Base-by-base conservation (phyloP, 2,888 invertebrate genomes). In the Nemoura dubitans region DNA sequence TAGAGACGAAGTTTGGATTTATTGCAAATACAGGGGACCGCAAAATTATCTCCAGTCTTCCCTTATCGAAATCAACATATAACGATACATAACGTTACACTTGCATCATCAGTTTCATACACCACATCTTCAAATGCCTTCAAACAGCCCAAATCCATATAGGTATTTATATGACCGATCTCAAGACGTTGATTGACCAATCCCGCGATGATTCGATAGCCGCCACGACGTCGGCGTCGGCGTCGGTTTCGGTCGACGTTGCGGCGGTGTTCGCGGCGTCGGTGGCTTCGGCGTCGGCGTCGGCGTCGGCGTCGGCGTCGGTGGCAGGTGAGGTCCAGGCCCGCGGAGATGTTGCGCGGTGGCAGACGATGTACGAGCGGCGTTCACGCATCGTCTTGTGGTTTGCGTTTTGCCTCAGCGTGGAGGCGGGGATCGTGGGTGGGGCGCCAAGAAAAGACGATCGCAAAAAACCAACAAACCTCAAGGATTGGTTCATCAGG, bases 391-490 rank as follows among this genome's bases (percentile, higher is more conserved):
- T 76, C 84, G 84, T 84, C 84, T 84, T 84, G 84, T 29, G 84
- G 84, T 84, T 84, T 28, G 84, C 84, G 84, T 59, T 84, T 84
- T 76, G 84, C 59, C 28, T 59, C 30, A 59, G 28, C 26, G 29
- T 5, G 43, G 84, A 76, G 84, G 28, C 76, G 76, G 76, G 84
- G 76, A n/a, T 30, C 30, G 83, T 84, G 84, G 84, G 84, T 84
- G 84, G 84, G 84, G 84, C 84, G 0, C 76, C 84, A 76, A 84
- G 84, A 83, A 84, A 84, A 84, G 76, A 76, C 84, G 84, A 84
- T 84, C 84, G 59, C 84, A 76, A 59, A 84, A 84, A 84, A 84
- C 29, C 59, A 76, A 84, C 76, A 84, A 84, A 84, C 84, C 84
- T 84, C 84, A 84, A 84, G 84, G 84, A 84, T 84, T 84, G 84